Evolutionary conservation across 2,888 invertebrate genomes (phyloP), one percentile per base, ranked within the genome.

Genomic region (Achlya flavicornis): DNA sequence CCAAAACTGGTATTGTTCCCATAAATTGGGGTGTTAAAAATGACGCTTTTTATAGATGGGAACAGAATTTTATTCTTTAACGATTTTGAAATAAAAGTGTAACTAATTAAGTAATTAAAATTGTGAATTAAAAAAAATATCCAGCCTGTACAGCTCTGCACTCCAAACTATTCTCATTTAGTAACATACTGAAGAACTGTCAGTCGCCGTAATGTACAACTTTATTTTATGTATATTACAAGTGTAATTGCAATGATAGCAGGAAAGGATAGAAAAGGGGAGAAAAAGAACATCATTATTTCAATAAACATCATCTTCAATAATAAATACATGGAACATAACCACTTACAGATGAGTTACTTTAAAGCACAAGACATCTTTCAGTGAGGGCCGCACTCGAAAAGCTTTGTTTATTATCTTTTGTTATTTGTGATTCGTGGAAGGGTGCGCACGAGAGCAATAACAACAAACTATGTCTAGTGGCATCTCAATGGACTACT

Each of bases 371-470:
- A 10, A 53, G 53, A 53, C 53, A 19, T 53, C 8, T 53, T 53
- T 19, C 53, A 53, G 16, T 53, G 19, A 19, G 53, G 53, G 8
- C 19, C 53, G 53, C 63, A 69, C 62, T 72, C 70, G 64, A 61
- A 53, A 61, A 61, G 65, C 62, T 70, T 76, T 80, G 77, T 80
- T 77, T 76, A 72, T 78, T 77, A 79, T 79, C 69, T 70, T 76
- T 81, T 78, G 75, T 81, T 78, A 66, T 71, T 53, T 53, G 53
- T 53, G 58, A 65, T 85, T 83, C 80, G 72, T 65, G 69, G 84
- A 84, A 85, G 76, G 73, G 74, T 69, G 68, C 67, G 72, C 73
- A 69, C 73, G 73, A 73, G 76, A 63, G 71, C 61, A 63, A 66
- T 63, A 60, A 64, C 64, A 67, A 68, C 70, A 70, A 64, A 61